These are phyloP conservation scores for Philopedon plagiatum DNA, from an alignment of 2,888 invertebrate species.

Conservation along the genomic window DNA sequence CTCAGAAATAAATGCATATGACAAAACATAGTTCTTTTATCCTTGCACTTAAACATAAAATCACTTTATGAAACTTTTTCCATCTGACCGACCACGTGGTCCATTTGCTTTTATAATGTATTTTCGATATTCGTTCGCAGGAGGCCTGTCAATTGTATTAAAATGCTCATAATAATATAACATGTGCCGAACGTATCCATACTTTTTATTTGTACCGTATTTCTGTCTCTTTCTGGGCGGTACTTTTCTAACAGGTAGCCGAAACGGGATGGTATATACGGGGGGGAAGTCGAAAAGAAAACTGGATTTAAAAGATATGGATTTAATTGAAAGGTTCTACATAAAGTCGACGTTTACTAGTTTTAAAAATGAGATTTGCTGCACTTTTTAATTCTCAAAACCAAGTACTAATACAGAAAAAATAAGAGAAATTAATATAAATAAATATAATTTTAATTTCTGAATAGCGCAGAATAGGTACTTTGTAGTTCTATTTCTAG, in stretches of 20 bases:
- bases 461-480: too few relatives aligned
- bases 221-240: constrained; percentile 4
- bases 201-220: constrained; percentile 41
- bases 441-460: too few relatives aligned
- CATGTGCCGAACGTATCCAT: constrained; percentile 50
- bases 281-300: constrained; percentile 42
- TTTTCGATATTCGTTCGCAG: constrained; percentile 38
- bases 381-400: too few relatives aligned
- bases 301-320: too few relatives aligned
- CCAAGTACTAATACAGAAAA: too few relatives aligned
- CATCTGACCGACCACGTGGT: constrained; percentile 29
- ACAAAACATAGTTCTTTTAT: too few relatives aligned
- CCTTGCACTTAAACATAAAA: constrained; percentile 22
- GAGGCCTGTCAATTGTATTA: constrained; percentile 53
- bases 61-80: constrained; percentile 15
- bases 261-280: constrained; percentile 34
- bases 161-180: constrained; percentile 49
- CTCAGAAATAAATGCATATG: neutral
- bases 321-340: too few relatives aligned
- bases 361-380: too few relatives aligned
- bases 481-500: too few relatives aligned
- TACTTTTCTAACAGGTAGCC: constrained; percentile 27
- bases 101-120: constrained; percentile 36
- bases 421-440: too few relatives aligned
- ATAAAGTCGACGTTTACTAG: too few relatives aligned